A percentile compares a stretch with the other conserved stretches of the same genome.
Conservation (phyloP, 2,888 invertebrate genomes). For the Lepidocyrtoides sp. region DNA sequence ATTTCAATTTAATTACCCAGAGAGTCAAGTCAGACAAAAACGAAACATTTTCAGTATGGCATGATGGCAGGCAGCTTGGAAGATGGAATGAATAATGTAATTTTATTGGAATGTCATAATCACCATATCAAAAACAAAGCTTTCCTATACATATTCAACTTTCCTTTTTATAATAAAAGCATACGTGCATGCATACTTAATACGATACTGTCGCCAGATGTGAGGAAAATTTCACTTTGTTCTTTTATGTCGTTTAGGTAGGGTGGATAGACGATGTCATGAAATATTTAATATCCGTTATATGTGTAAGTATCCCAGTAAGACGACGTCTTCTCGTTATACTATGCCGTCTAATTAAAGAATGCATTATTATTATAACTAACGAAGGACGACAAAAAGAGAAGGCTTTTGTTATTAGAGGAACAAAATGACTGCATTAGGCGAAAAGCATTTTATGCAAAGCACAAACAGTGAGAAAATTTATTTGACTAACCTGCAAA, state of each 20-base stretch:
- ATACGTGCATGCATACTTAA: no score
- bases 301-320: no score
- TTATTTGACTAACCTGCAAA: constrained; percentile 82
- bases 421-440: background rate
- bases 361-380: no score
- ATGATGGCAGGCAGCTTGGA: no score
- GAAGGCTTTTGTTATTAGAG: background rate
- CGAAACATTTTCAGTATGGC: constrained; percentile 52
- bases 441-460: background rate
- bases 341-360: no score
- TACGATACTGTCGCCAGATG: constrained; percentile 25
- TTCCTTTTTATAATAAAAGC: no score
- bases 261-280: no score
- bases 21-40: no score
- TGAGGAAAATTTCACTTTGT: constrained; percentile 16
- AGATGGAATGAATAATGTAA: constrained; percentile 14
- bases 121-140: background rate
- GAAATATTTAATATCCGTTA: no score
- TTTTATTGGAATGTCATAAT: constrained; percentile 43
- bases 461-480: background rate
- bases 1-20: constrained; percentile 59
- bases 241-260: no score
- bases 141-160: background rate
- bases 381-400: no score
- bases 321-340: no score